Percentiles rank a stretch among this genome's conserved stretches.
These are phyloP conservation scores for Myiozetetes cayanensis DNA, from an alignment of 2,113 vertebrate genomes.

Conservation along the genomic window DNA sequence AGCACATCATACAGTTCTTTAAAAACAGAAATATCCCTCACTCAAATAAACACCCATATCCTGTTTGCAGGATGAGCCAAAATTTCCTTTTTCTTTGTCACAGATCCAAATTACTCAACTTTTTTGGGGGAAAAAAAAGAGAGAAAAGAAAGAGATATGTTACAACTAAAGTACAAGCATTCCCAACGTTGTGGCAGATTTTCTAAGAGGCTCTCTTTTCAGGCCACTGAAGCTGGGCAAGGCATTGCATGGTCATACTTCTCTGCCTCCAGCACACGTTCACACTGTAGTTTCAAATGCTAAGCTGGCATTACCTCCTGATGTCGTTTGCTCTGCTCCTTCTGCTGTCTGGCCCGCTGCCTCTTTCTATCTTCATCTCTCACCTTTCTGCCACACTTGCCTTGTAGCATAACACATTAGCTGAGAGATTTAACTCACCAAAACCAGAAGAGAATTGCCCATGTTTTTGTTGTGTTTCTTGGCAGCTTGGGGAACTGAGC, in stretches of 20 bases:
- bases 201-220: background rate
- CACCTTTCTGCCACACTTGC: background rate
- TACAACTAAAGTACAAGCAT: background rate
- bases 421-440: background rate
- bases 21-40: background rate
- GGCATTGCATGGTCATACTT: background rate
- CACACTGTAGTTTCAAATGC: background rate
- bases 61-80: background rate
- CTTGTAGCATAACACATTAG: background rate
- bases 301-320: background rate
- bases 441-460: background rate
- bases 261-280: background rate
- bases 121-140: background rate
- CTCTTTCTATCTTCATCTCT: background rate
- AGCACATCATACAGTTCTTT: background rate
- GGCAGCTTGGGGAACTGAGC: background rate
- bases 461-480: background rate
- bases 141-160: background rate
- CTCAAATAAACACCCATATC: background rate
- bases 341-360: background rate
- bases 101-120: background rate
- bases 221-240: background rate
- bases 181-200: background rate
- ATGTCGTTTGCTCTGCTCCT: background rate
- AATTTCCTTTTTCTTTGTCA: conserved; percentile 2